Base-by-base conservation (phyloP, 2,797 vertebrate genomes). In the Brachyrhaphis roseni region DNA sequence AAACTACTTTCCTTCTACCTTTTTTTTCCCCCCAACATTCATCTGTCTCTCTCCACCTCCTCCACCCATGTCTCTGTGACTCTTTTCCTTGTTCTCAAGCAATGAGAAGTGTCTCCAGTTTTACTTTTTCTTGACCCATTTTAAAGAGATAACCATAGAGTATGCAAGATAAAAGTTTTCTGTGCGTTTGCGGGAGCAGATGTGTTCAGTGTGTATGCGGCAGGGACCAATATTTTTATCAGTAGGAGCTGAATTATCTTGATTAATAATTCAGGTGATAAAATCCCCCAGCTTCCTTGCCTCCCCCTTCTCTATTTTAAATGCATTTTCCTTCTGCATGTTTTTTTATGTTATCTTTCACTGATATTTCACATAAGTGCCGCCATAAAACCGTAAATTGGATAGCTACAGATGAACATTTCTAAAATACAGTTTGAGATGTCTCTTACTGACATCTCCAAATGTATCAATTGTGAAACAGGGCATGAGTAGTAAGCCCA, bases 241-340 rank as follows among this genome's bases (percentile, higher is more conserved):
- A 89, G 78, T 80, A 79, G 84, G 75, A 87, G 81, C 85, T 84
- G 86, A 91, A 92, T 92, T 92, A 89, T 91, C 82, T 89, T 87
- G 84, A 93, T 94, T 91, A 94, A 95, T 94, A 93, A 94, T 94
- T 93, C 85, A 94, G 88, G 83, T 83, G 82, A 84, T 86, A 89
- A 84, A 78, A 86, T 86, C 62, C 75, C 26, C 72, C 26, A 31
- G 55, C 68, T 86, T 84, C 78, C 66, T 74, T 46, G 34, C 74
- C 47, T 78, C 55, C 75, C 74, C 78, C 49, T 77, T 53, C 31
- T 83, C 18, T 78, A 80, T 45, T 78, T 79, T 57, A 73, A 76
- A 39, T 74, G 36, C 77, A 49, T 74, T 43, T 77, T 84, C 3
- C 3, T 75, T 76, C 73, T 51, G 71, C 51, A 73, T 47, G 51